Evolutionary conservation across 2,113 vertebrate genomes (phyloP).

Genomic region (Narcine bancroftii): DNA sequence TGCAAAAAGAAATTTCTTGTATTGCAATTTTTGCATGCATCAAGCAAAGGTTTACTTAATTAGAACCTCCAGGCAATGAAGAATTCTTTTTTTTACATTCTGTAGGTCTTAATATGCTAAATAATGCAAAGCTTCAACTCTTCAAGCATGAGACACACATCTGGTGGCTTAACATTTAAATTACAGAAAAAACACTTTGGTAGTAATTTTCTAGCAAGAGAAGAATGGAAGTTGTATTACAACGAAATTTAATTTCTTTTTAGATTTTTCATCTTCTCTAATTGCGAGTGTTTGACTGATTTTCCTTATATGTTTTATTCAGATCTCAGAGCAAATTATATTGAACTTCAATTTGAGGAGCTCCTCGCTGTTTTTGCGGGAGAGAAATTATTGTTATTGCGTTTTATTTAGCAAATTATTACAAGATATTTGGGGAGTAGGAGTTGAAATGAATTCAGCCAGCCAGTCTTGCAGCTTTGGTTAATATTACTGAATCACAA

Average conservation of each 20-base stretch:
- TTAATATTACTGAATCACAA: slow-evolving; percentile 24
- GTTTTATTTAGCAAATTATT: slow-evolving; percentile 48
- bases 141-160: slow-evolving; percentile 99
- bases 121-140: slow-evolving; percentile 99
- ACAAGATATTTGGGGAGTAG: slow-evolving; percentile 37
- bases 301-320: slow-evolving; percentile 54
- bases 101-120: slow-evolving; percentile 99
- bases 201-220: slow-evolving; percentile 81
- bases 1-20: slow-evolving; percentile 78
- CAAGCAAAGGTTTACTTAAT: slow-evolving; percentile 99
- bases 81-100: slow-evolving; percentile 98
- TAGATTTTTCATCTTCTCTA: slow-evolving; percentile 77
- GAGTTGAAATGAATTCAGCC: slow-evolving; percentile 36
- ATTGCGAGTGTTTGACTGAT: slow-evolving; percentile 65
- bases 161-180: slow-evolving; percentile 99
- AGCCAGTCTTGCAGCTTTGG: neutral
- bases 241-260: slow-evolving; percentile 84
- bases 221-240: slow-evolving; percentile 82
- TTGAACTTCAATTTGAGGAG: slow-evolving; percentile 61
- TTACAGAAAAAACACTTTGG: slow-evolving; percentile 81
- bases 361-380: slow-evolving; percentile 46
- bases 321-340: slow-evolving; percentile 55
- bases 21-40: slow-evolving; percentile 97
- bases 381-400: slow-evolving; percentile 49
- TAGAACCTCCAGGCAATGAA: slow-evolving; percentile 98